These are phyloP conservation scores for Eledona agricola DNA, from an alignment of 2,888 invertebrate species.

Conservation along the genomic window DNA sequence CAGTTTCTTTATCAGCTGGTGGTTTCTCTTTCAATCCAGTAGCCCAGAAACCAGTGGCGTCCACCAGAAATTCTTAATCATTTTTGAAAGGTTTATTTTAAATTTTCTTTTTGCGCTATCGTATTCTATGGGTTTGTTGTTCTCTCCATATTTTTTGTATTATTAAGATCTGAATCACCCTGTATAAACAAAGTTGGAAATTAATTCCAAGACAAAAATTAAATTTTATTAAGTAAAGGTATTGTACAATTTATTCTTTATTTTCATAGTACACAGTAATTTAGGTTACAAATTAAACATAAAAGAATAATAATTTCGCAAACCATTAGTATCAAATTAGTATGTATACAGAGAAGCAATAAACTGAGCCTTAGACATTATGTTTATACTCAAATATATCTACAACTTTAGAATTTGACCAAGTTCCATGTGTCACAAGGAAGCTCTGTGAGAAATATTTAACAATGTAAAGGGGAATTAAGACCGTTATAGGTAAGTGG, in stretches of 20 bases:
- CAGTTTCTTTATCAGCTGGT: no score
- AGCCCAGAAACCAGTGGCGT: no score
- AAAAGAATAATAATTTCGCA: constrained; percentile 17
- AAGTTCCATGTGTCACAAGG: constrained; percentile 18
- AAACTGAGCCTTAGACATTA: constrained; percentile 17
- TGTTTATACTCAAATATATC: constrained; percentile 20
- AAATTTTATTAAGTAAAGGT: constrained; percentile 15
- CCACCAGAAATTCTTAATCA: no score
- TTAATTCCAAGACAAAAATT: constrained; percentile 3
- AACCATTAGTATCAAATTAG: constrained; percentile 26
- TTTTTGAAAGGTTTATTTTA: no score
- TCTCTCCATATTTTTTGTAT: no score
- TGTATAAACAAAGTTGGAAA: constrained; percentile 4
- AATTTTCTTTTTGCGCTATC: no score
- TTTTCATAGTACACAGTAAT: constrained; percentile 19
- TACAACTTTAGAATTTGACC: constrained; percentile 18
- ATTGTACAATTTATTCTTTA: constrained; percentile 13
- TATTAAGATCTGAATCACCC: no score
- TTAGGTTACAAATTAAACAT: constrained; percentile 26
- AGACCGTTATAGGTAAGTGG: constrained; percentile 23
- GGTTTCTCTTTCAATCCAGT: no score
- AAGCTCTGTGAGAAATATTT: constrained; percentile 24
- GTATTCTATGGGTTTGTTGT: no score
- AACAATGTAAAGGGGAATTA: constrained; percentile 26
- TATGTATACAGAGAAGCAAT: constrained; percentile 19